Base-by-base conservation (phyloP, 2,888 invertebrate species). In the Ryuthela nishihirai region DNA sequence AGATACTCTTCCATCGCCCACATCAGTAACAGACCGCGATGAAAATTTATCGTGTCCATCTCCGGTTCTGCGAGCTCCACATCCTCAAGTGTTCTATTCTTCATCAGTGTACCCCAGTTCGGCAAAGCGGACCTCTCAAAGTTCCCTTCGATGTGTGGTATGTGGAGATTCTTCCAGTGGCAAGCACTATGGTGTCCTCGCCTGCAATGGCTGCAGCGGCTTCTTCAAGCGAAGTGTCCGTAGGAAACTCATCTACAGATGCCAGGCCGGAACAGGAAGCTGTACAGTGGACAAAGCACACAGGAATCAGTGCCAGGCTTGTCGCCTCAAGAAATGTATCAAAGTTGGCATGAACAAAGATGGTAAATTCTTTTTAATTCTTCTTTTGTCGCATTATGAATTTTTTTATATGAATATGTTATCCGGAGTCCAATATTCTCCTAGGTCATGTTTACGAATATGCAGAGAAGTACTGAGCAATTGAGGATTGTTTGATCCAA, bases 261-360 rank as follows among this genome's bases (percentile, higher is more conserved):
- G 99, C 74, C 99, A 99, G 79, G 98, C 98, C 0, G 98, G 98
- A 24, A 98, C 97, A 0, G 99, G 98, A 2, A 81, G 89, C 44
- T 99, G 98, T 73, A 82, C 94, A 59, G 97, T 99, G 46, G 99
- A 99, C 80, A 99, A 99, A 75, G 95, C 97, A 0, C 98, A 99
- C 75, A 80, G 98, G 65, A 99, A 99, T 77, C 98, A 99, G 74
- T 99, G 99, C 74, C 98, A 99, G 75, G 98, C 98, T 0, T 99
- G 99, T 75, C 82, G 99, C 41, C 82, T 99, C 67, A 97, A 95
- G 80, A 99, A 99, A 78, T 99, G 99, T 75, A 82, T 99, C 67
- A 83, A 88, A 65, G 95, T 95, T 90, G 99, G 98, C 61, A 99
- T 99, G 99, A 99, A 99, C 78, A 99, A 98, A 80, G 98, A 99